phyloP scores from a whole-genome alignment of 2,888 invertebrate genomes.

The Microctonus hyperodae region DNA sequence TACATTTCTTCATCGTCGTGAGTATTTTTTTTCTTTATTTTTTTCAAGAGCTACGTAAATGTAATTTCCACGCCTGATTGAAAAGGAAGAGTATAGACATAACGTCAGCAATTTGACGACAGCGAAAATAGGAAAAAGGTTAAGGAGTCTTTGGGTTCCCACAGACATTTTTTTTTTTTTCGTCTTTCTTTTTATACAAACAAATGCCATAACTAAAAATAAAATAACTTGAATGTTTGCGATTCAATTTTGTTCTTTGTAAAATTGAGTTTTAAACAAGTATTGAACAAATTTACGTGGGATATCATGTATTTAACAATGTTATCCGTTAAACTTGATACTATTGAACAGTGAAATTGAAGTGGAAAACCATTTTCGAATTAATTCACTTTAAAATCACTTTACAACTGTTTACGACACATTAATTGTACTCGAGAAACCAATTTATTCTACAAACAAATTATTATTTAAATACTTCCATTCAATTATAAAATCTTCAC shows the following conservation, averaged over 20 bases:
- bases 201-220: not conserved
- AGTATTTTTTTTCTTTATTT: slow-evolving; percentile 25
- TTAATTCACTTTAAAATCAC: not conserved
- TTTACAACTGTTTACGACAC: not conserved
- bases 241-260: not conserved
- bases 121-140: slow-evolving; percentile 1
- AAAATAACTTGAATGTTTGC: not conserved
- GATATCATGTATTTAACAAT: not conserved
- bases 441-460: not conserved
- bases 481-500: not conserved
- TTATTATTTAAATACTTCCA: not conserved
- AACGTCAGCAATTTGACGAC: slow-evolving; percentile 16
- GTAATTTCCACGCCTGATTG: slow-evolving; percentile 40
- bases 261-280: not conserved
- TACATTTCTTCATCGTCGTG: slow-evolving; percentile 34
- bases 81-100: slow-evolving; percentile 12
- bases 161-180: not conserved
- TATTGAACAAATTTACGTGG: not conserved
- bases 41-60: slow-evolving; percentile 44
- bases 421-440: slow-evolving; percentile 11
- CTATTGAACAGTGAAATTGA: not conserved
- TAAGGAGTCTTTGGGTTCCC: not conserved
- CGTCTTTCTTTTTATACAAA: not conserved
- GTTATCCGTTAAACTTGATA: not conserved
- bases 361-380: not conserved